phyloP scores from a whole-genome alignment of 2,797 vertebrate genomes.

The Petrocephalus sullivani region DNA sequence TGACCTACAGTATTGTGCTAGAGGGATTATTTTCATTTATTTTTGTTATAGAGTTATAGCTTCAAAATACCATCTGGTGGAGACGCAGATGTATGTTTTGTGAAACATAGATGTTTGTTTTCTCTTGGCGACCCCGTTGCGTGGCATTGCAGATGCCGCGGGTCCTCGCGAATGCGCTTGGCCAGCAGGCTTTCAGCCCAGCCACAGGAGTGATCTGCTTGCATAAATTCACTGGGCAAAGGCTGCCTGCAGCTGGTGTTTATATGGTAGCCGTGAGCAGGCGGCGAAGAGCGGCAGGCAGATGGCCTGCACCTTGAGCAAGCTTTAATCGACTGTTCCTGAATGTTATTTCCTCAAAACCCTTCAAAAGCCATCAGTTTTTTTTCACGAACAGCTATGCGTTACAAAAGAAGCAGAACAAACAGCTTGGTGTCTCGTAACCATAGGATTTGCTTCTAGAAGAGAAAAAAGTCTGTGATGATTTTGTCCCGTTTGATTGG shows the following conservation, averaged over 20 bases:
- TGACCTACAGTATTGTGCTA: not conserved
- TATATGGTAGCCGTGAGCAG: not conserved
- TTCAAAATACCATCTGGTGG: constrained; percentile 1
- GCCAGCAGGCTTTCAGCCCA: not conserved
- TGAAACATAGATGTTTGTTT: not conserved
- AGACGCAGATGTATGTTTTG: not conserved
- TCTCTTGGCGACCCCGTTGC: not conserved
- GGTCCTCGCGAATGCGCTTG: not conserved
- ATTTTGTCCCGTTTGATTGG: not conserved
- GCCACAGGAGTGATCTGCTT: not conserved
- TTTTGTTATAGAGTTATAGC: not conserved
- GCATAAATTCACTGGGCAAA: not conserved
- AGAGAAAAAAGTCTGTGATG: not conserved
- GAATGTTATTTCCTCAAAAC: not conserved
- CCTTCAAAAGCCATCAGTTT: not conserved
- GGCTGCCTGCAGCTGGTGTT: not conserved
- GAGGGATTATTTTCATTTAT: not conserved
- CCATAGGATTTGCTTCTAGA: not conserved
- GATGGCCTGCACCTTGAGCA: constrained; percentile 4
- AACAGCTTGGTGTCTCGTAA: not conserved
- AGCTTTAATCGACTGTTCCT: not conserved
- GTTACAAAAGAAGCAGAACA: not conserved
- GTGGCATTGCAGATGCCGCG: not conserved
- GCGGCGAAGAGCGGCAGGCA: not conserved
- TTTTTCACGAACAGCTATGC: not conserved